Conservation (phyloP, 1,140 invertebrate species). For the Pogonomyrmex barbatus region DNA sequence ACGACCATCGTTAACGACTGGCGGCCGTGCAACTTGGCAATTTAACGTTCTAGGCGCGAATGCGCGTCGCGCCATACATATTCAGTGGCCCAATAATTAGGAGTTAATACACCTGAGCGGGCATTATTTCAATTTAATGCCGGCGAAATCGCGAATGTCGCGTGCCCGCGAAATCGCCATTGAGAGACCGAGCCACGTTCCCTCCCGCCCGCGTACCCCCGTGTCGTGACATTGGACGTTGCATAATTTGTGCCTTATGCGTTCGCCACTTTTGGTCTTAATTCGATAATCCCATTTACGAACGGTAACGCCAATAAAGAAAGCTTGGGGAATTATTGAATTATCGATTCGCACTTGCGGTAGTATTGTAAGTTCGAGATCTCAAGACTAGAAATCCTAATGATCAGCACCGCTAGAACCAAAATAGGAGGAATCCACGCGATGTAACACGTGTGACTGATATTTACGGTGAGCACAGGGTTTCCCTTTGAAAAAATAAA, state of each 20-base stretch:
- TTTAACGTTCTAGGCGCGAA: constrained; percentile 59
- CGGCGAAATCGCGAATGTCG: constrained; percentile 43
- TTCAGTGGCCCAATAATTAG: constrained; percentile 60
- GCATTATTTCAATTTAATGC: constrained; percentile 63
- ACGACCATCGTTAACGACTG: constrained; percentile 28
- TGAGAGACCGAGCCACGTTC: not conserved
- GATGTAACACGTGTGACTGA: too few species aligned
- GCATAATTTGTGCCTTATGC: constrained; percentile 32
- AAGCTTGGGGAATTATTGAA: not conserved
- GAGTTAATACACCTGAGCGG: constrained; percentile 61
- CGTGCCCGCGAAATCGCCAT: constrained; percentile 26
- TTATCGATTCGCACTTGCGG: not conserved
- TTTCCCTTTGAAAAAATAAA: too few species aligned
- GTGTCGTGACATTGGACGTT: constrained; percentile 26
- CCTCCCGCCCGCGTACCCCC: not conserved
- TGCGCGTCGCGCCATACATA: constrained; percentile 61
- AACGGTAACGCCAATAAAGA: not conserved
- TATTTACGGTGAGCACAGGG: too few species aligned
- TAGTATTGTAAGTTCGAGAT: not conserved
- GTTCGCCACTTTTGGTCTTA: constrained; percentile 2
- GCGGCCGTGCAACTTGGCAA: constrained; percentile 48
- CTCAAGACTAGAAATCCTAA: not conserved
- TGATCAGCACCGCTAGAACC: too few species aligned
- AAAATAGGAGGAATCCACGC: too few species aligned
- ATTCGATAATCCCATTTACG: constrained; percentile 4